Conservation (phyloP, 2,113 vertebrate genomes). For the Indri indri region DNA sequence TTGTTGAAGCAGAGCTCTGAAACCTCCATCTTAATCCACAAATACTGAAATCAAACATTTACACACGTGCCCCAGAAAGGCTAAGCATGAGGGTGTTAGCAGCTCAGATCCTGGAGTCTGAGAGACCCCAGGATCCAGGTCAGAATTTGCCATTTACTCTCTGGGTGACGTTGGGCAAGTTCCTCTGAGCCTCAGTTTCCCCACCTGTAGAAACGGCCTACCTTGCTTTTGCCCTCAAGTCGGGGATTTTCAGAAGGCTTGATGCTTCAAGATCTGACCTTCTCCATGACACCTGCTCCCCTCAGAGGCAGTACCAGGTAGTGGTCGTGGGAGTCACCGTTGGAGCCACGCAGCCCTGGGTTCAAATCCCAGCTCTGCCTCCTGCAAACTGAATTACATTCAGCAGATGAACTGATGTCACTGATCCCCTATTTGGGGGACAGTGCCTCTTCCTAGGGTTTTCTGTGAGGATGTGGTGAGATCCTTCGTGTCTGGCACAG, state of each 20-base stretch:
- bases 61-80: neutral
- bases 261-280: neutral
- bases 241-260: neutral
- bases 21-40: neutral
- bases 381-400: neutral
- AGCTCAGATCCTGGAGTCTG: neutral
- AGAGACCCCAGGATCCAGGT: neutral
- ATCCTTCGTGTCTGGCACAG: neutral
- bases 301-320: neutral
- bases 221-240: neutral
- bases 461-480: neutral
- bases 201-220: neutral
- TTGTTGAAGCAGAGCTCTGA: neutral
- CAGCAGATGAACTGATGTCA: neutral
- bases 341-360: neutral
- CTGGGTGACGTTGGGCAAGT: neutral
- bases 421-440: neutral
- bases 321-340: neutral
- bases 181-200: neutral
- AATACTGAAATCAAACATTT: neutral
- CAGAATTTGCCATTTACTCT: neutral
- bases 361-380: neutral
- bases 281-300: fast-evolving
- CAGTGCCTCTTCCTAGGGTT: neutral
- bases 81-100: neutral